Percentiles rank a stretch among this genome's conserved stretches.
Conservation (phyloP, 2,797 vertebrate genomes). For the Cephalopachus bancanus region DNA sequence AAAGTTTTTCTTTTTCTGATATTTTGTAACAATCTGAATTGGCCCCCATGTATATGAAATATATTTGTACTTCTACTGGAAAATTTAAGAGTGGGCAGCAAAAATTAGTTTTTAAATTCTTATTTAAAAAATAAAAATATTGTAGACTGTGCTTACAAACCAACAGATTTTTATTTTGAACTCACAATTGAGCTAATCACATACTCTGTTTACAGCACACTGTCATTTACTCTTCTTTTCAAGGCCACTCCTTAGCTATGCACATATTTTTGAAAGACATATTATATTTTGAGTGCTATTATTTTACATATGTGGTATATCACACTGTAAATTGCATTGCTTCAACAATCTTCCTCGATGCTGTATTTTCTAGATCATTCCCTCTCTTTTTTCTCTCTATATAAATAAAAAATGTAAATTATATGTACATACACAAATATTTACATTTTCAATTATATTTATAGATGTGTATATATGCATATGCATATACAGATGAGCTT, state of each 20-base stretch:
- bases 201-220: neutral
- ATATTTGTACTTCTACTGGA: no score
- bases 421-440: neutral
- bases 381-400: no score
- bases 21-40: neutral
- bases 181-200: neutral
- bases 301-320: neutral
- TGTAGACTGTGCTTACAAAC: neutral
- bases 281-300: neutral
- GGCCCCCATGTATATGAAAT: no score
- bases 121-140: neutral
- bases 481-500: neutral
- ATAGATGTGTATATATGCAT: neutral
- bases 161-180: neutral
- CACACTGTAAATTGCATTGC: neutral
- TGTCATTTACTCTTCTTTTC: neutral
- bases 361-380: neutral
- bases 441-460: neutral
- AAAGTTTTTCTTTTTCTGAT: neutral
- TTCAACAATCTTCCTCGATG: neutral
- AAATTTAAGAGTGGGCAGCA: no score
- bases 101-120: neutral
- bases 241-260: neutral
- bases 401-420: neutral
- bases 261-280: neutral